These are phyloP conservation scores for Oophaga sylvatica DNA, from an alignment of 2,797 vertebrate genomes.

Conservation along the genomic window DNA sequence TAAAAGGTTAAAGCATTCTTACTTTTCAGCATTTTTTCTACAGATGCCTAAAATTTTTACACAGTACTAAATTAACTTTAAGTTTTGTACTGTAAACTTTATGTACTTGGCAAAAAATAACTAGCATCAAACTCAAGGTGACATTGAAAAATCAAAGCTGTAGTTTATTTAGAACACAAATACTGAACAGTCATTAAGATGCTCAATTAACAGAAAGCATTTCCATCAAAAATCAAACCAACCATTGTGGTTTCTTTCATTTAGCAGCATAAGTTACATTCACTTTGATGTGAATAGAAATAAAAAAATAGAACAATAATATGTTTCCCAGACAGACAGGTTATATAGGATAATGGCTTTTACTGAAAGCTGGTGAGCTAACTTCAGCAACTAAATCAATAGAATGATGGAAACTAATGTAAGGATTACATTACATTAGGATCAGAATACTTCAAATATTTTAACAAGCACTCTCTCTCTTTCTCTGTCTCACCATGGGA, in stretches of 20 bases:
- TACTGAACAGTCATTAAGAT: conserved; percentile 1
- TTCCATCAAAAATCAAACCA: conserved; percentile 63
- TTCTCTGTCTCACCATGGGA: conserved; percentile 70
- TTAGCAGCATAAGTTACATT: conserved; percentile 62
- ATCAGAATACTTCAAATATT: conserved; percentile 76
- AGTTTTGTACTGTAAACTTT: neutral
- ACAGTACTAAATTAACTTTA: too few relatives aligned
- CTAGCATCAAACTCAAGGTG: conserved; percentile 13
- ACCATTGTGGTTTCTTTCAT: conserved; percentile 52
- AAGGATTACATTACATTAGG: conserved; percentile 73
- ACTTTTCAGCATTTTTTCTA: too few relatives aligned
- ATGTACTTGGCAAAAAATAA: neutral
- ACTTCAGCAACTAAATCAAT: conserved; percentile 71
- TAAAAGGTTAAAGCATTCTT: too few relatives aligned
- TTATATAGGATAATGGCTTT: conserved; percentile 69
- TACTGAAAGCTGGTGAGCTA: conserved; percentile 67
- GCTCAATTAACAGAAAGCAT: conserved; percentile 53
- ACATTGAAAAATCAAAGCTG: conserved; percentile 6
- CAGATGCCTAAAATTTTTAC: neutral
- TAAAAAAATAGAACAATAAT: conserved; percentile 63
- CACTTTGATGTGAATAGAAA: conserved; percentile 63
- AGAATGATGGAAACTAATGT: conserved; percentile 69
- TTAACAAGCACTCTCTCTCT: conserved; percentile 63
- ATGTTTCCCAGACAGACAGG: conserved; percentile 69
- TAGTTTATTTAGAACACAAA: conserved; percentile 37